Evolutionary conservation across 1,140 invertebrate genomes (phyloP).

Genomic region (Lordiphosa stackelbergi): DNA sequence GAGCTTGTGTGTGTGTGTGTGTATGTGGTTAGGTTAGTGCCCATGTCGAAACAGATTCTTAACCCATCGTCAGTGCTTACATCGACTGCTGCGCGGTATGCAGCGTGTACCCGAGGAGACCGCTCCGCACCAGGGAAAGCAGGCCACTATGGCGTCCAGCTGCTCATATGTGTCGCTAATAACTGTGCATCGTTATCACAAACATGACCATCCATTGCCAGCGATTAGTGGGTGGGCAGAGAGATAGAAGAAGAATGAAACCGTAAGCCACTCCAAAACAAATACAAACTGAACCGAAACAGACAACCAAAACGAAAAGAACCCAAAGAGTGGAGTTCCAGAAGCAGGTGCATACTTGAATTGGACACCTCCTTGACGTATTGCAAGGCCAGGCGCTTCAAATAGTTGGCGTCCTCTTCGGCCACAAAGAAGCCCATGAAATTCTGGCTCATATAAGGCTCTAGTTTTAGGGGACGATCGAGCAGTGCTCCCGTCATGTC

Average conservation of each 20-base stretch:
- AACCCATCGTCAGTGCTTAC: constrained; percentile 52
- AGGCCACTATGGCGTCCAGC: constrained; percentile 83
- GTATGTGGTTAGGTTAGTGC: not conserved
- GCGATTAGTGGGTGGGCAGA: constrained; percentile 37
- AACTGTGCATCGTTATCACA: constrained; percentile 36
- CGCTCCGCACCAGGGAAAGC: constrained; percentile 83
- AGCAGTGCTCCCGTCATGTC: constrained; percentile 82
- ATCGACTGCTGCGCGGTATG: constrained; percentile 77
- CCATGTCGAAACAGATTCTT: too few relatives aligned
- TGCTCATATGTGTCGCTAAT: constrained; percentile 83
- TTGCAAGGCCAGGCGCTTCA: constrained; percentile 85
- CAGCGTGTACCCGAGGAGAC: constrained; percentile 75
- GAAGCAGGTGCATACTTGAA: constrained; percentile 80
- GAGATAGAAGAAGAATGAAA: constrained; percentile 52
- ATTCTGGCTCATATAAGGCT: constrained; percentile 89
- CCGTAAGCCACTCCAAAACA: constrained; percentile 62
- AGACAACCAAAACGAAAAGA: constrained; percentile 39
- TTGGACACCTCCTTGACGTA: constrained; percentile 87
- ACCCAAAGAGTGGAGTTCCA: constrained; percentile 45
- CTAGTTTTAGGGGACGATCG: constrained; percentile 82
- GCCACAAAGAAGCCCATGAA: constrained; percentile 92
- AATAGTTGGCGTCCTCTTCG: constrained; percentile 85
- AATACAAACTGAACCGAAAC: constrained; percentile 35
- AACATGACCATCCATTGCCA: constrained; percentile 28
- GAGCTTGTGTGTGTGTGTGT: not conserved